Evolutionary conservation across 2,888 invertebrate genomes (phyloP), one percentile per base, ranked within the genome.

Genomic region (Mythimna loreyi): DNA sequence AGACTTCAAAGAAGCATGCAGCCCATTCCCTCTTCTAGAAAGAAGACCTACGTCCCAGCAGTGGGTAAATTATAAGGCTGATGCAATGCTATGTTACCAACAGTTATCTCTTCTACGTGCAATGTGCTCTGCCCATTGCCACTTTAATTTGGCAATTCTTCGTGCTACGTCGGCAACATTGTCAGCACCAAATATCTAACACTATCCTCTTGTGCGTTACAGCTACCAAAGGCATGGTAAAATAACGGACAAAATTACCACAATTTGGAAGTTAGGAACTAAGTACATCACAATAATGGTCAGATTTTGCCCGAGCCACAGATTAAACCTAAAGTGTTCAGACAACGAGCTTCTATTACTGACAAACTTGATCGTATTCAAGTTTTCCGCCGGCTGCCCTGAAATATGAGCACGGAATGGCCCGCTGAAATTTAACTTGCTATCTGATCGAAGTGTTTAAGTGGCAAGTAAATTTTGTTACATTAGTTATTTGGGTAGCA

Each of bases 361-460:
- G 89, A 88, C 83, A 89, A 92, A 92, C 87, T 93, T 90, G 87
- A 89, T 86, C 86, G 86, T 88, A 88, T 91, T 90, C 91, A 92
- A 93, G 89, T 92, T 93, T 90, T 87, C 84, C 82, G 78, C 80
- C 84, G 78, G 77, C 72, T 77, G 76, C 75, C 74, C 83, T 87
- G 88, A 92, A 92, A 92, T 92, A 91, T 92, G 89, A 91, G 87
- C 85, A 88, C 82, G 74, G 72, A 68, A 72, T 75, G 59, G 81
- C 25, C 63, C 75, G 83, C 75, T 87, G 80, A 85, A 87, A 86
- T 87, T 85, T 82, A 85, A 86, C 82, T 87, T 78, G 67, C 64
- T 85, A 81, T 81, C 84, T 82, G 80, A 86, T 85, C 74, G 75
- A 81, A 84, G 61, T 71, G 61, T 77, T 80, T 71, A 84, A 83